Base-by-base conservation (phyloP, 2,113 vertebrate species). In the Percina caprodes region DNA sequence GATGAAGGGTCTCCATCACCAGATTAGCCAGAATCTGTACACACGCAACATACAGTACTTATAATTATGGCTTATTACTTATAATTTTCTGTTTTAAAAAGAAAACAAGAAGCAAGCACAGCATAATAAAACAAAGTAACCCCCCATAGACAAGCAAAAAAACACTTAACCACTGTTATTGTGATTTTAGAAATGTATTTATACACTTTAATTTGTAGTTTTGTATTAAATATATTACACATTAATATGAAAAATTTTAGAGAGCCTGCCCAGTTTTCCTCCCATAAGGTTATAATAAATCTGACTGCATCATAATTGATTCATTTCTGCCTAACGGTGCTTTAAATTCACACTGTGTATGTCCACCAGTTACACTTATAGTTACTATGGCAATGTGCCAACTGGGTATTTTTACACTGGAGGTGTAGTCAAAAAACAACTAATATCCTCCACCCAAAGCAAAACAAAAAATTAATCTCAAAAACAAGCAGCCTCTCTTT, bases 1-100 rank as follows among this genome's bases (percentile, higher is more conserved):
- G 96, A 11, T 96, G 94, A 68, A 99, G 96, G 21, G 95, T 96
- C 92, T 99, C 98, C 98, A 99, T 98, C 89, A 98, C 98, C 91
- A 99, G 94, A 86, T 99, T 98, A 86, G 96, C 96, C 75, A 99
- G 93, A 79, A 99, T 96, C 98, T 99, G 60, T 14, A 30, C 35
- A 56, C 21, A 61, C 16, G 86, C 39, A 87, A 56, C 18, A 70
- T 1, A 35, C 7, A n/a, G 2, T n/a, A n/a, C 55, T 58, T 21
- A 30, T 30, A 30, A 30, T 30, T 30, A 30, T 30, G 30, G 30
- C 30, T 30, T 30, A 30, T 30, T 30, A 30, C 30, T 30, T 30
- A 30, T 30, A 30, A 30, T 3, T 39, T 39, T 39, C 35, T 10
- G 8, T 39, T 39, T 35, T 39, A 39, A 39, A 39, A 39, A 39